These are phyloP conservation scores for Fringilla coelebs DNA, from an alignment of 2,797 vertebrate species.

Conservation along the genomic window DNA sequence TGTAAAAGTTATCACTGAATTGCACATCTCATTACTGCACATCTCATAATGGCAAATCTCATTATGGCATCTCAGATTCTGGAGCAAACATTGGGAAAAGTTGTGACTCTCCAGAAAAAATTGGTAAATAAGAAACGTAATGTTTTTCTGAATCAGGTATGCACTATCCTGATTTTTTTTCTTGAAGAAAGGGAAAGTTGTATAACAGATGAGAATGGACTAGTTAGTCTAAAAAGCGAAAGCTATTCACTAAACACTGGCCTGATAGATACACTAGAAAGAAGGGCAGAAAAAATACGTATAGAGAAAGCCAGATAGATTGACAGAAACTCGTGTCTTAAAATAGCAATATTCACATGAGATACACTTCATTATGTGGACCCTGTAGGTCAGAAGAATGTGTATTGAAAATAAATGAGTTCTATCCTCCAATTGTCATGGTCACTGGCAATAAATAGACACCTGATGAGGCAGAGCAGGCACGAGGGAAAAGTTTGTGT, in stretches of 20 bases:
- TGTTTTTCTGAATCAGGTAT: neutral
- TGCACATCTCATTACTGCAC: neutral
- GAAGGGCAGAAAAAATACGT: neutral
- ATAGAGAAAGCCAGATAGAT: neutral
- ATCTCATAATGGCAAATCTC: neutral
- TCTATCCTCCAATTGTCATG: neutral
- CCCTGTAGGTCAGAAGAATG: neutral
- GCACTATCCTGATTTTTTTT: neutral
- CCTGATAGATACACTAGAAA: neutral
- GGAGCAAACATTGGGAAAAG: neutral
- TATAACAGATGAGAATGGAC: neutral
- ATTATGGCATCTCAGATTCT: neutral
- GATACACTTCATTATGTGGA: neutral
- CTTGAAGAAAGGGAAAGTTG: neutral
- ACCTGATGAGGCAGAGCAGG: neutral
- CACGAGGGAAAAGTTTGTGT: neutral
- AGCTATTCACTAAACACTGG: neutral
- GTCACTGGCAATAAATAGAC: neutral
- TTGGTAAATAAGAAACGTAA: neutral
- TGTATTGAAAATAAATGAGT: constrained; percentile 10
- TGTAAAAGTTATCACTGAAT: neutral
- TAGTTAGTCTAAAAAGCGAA: neutral
- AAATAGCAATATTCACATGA: constrained; percentile 28
- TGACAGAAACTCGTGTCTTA: neutral
- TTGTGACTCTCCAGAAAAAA: neutral